Evolutionary conservation across 2,113 vertebrate genomes (phyloP).

Genomic region (Dipodomys spectabilis): DNA sequence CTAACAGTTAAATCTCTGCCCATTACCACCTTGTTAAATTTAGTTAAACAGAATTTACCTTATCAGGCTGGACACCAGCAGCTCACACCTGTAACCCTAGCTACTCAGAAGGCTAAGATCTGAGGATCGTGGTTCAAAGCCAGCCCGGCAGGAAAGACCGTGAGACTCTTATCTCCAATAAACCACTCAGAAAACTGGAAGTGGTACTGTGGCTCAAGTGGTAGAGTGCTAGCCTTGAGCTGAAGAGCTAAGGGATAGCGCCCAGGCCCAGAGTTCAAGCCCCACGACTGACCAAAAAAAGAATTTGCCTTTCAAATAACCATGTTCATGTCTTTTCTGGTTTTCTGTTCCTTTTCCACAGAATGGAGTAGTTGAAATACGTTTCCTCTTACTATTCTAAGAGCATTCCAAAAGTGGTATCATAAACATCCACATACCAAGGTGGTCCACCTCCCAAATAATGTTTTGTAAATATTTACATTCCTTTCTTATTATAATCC

Average conservation of each 20-base stretch:
- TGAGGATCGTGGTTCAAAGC: no score
- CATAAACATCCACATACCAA: not conserved
- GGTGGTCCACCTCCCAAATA: constrained; percentile 4
- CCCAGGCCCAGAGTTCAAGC: no score
- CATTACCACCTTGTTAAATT: not conserved
- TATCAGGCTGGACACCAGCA: not conserved
- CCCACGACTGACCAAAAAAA: not conserved
- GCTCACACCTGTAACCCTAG: no score
- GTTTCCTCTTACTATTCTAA: constrained; percentile 11
- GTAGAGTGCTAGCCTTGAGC: no score
- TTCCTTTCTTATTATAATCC: not conserved
- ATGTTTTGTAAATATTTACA: constrained; percentile 1
- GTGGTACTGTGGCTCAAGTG: no score
- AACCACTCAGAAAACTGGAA: no score
- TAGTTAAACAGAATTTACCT: not conserved
- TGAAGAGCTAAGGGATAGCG: no score
- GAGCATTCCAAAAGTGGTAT: constrained; percentile 2
- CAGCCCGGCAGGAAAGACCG: no score
- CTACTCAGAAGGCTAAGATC: no score
- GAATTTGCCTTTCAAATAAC: not conserved
- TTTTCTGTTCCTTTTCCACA: not conserved
- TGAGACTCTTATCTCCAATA: no score
- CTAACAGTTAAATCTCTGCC: not conserved
- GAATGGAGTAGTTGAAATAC: not conserved
- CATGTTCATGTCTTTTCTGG: not conserved